A percentile compares a stretch with the other conserved stretches of the same genome.
Conservation (phyloP, 2,113 vertebrate genomes). For the Saguinus imperator region DNA sequence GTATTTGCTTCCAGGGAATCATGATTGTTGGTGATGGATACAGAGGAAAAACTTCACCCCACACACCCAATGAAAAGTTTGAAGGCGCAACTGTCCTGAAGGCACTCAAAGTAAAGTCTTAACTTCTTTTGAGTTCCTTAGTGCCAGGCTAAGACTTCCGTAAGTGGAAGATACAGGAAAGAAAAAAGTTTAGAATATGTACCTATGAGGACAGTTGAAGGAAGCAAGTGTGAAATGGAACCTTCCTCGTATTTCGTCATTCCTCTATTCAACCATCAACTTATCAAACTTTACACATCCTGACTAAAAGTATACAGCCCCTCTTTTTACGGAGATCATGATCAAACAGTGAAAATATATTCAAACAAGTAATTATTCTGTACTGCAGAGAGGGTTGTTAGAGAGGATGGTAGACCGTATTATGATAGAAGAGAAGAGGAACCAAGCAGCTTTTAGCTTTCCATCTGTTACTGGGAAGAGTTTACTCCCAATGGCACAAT, state of each 20-base stretch:
- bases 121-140: not conserved
- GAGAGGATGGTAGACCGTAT: not conserved
- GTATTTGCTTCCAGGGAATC: constrained; percentile 84
- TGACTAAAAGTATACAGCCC: not conserved
- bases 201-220: not conserved
- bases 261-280: not conserved
- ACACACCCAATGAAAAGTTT: constrained; percentile 97
- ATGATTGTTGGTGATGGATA: constrained; percentile 95
- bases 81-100: constrained; percentile 97
- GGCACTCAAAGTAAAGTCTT: constrained; percentile 90
- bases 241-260: not conserved
- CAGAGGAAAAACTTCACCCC: constrained; percentile 95
- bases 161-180: not conserved
- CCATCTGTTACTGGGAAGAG: not conserved
- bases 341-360: not conserved
- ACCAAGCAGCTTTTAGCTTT: not conserved
- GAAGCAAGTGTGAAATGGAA: not conserved
- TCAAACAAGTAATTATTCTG: not conserved
- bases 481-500: not conserved
- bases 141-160: not conserved
- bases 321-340: not conserved
- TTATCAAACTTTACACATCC: not conserved
- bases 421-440: not conserved
- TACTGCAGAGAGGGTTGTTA: not conserved
- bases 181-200: not conserved